Base-by-base conservation (phyloP, 2,113 vertebrate genomes). In the Poeciliopsis retropinna region DNA sequence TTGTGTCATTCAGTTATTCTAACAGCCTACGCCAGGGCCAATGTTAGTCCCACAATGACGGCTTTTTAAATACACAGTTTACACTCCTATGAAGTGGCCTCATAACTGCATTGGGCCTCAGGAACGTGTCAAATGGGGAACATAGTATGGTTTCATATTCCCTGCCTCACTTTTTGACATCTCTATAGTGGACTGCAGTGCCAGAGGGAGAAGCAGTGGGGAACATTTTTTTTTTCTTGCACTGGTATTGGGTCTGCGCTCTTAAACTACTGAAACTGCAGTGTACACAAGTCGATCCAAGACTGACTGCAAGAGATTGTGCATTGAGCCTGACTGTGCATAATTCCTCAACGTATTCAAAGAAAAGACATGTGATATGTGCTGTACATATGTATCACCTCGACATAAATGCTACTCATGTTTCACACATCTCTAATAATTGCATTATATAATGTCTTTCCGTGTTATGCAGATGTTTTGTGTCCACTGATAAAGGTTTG, bases 1-100 rank as follows among this genome's bases (percentile, higher is more conserved):
- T 95, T 95, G 94, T 96, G 94, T 95, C 92, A 94, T 93, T 93
- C 87, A 82, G 94, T 95, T 96, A 94, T 95, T 95, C 95, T 95
- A 95, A 95, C 47, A 27, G 93, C 89, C 91, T 77, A 82, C 92
- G 89, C 83, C 84, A 83, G 89, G 92, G 95, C 92, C 91, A 91
- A 92, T 91, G 87, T 89, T 92, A 92, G 87, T 91, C 93, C 93
- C 32, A 30, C 91, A 93, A 85, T 79, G 91, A 93, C 90, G 87
- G 94, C 85, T 93, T 94, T 95, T 95, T 87, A 94, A 95, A 95
- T 91, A 89, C 88, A 93, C 91, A 94, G 94, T 87, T 94, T 89
- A 87, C 92, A 83, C 87, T 93, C 73, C 70, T 91, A 79, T 93
- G 89, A 95, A 95, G 92, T 92, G 92, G 92, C 89, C 94, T 94